Conservation (phyloP, 2,797 vertebrate species). For the Gadopsis bispinosus region DNA sequence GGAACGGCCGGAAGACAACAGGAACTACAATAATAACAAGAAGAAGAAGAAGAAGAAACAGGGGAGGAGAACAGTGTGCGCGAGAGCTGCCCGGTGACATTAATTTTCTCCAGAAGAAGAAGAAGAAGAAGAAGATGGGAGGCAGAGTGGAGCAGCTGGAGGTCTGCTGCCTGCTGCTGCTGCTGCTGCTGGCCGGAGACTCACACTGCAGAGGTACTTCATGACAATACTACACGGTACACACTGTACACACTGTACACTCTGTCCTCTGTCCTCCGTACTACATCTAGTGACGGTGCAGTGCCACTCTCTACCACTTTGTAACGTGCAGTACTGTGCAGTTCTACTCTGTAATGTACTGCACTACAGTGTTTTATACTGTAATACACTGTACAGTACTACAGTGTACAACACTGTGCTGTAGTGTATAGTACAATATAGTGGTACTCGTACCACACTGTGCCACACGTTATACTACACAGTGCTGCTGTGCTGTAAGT, state of each 20-base stretch:
- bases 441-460: background rate
- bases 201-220: constrained; percentile 38
- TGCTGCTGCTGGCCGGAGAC: constrained; percentile 53
- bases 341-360: too few species aligned
- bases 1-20: constrained; percentile 23
- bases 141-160: constrained; percentile 53
- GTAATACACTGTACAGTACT: too few species aligned
- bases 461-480: too few species aligned
- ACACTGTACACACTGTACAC: too few species aligned
- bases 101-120: constrained; percentile 18
- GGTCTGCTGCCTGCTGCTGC: constrained; percentile 56
- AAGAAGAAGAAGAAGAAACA: constrained; percentile 5
- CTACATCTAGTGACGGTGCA: too few species aligned
- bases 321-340: too few species aligned
- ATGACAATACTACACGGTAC: too few species aligned
- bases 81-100: constrained; percentile 11
- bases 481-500: too few species aligned
- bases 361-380: too few species aligned
- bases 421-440: too few species aligned
- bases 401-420: background rate
- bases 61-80: background rate
- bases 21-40: background rate
- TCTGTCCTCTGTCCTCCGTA: too few species aligned
- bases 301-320: too few species aligned
- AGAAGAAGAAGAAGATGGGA: constrained; percentile 27